phyloP scores from a whole-genome alignment of 1,140 invertebrate species.

The Drosophila pseudoobscura region DNA sequence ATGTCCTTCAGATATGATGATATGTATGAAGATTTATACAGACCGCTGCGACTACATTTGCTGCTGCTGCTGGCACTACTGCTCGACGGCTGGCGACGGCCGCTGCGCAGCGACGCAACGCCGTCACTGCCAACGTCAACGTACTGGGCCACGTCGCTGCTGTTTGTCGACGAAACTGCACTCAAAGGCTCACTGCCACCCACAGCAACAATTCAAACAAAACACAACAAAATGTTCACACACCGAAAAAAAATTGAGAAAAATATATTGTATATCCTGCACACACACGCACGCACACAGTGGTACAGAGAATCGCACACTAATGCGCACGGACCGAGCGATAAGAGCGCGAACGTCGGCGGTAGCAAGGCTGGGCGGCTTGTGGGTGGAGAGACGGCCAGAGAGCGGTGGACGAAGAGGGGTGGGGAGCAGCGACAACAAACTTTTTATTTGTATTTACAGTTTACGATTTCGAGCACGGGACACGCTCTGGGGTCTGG shows the following conservation, averaged over 20 bases:
- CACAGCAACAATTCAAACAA: constrained; percentile 1
- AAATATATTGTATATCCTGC: constrained; percentile 1
- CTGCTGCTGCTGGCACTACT: constrained; percentile 73
- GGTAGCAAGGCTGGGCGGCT: background rate
- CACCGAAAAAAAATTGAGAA: constrained; percentile 11
- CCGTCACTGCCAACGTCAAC: constrained; percentile 48
- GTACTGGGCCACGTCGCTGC: constrained; percentile 52
- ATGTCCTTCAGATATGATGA: background rate
- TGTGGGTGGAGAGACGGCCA: background rate
- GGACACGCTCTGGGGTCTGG: background rate
- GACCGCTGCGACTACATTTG: constrained; percentile 70
- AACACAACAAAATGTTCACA: constrained; percentile 11
- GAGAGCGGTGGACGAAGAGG: background rate
- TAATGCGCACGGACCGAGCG: background rate
- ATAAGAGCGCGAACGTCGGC: background rate
- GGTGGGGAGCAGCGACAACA: background rate
- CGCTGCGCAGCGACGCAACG: constrained; percentile 36
- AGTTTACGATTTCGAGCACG: constrained; percentile 25
- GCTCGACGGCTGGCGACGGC: constrained; percentile 52
- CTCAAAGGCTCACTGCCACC: constrained; percentile 1
- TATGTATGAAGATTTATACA: constrained; percentile 22
- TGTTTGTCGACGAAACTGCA: constrained; percentile 16
- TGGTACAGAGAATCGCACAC: constrained; percentile 5
- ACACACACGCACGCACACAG: constrained; percentile 21
- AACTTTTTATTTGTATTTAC: constrained; percentile 42